phyloP scores from a whole-genome alignment of 1,140 invertebrate genomes.

The Anastatus disparis region DNA sequence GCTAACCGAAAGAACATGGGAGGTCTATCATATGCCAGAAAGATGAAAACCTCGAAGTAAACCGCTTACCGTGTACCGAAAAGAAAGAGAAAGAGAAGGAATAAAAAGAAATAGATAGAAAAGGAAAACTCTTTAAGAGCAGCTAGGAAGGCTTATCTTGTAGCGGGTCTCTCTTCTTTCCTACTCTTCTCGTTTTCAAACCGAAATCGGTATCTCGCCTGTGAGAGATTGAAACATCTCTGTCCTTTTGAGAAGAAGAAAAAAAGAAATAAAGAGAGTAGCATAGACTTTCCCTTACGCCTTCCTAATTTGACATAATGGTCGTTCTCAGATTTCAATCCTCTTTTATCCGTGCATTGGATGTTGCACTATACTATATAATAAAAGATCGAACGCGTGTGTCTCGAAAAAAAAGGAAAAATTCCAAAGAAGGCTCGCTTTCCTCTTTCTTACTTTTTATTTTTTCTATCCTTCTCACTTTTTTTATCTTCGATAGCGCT shows the following conservation, averaged over 20 bases:
- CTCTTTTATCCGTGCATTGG: conserved; percentile 15
- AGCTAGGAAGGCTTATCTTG: conserved; percentile 1
- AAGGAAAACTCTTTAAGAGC: background rate
- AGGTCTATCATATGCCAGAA: background rate
- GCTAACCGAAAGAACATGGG: background rate
- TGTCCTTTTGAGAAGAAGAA: background rate
- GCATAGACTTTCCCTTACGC: conserved; percentile 40
- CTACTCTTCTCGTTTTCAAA: conserved; percentile 31
- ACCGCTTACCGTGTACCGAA: background rate
- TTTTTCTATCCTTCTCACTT: conserved; percentile 6
- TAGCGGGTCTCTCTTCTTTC: background rate
- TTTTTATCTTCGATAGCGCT: conserved; percentile 10
- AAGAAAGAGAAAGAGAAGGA: background rate
- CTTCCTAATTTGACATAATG: conserved; percentile 56
- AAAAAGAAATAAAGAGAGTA: background rate
- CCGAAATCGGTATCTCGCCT: conserved; percentile 7
- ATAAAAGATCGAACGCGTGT: background rate
- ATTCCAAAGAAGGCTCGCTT: conserved; percentile 29
- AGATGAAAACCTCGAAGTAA: conserved; percentile 11
- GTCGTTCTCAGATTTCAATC: conserved; percentile 40
- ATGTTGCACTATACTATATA: too few relatives aligned
- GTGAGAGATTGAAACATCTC: conserved; percentile 33
- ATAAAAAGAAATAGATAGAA: background rate
- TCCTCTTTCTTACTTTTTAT: conserved; percentile 28
- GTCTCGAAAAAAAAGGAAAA: too few relatives aligned